A percentile compares a stretch with the other conserved stretches of the same genome.
Evolutionary conservation across 2,797 vertebrate species (phyloP).

Genomic region (Chelonia mydas): DNA sequence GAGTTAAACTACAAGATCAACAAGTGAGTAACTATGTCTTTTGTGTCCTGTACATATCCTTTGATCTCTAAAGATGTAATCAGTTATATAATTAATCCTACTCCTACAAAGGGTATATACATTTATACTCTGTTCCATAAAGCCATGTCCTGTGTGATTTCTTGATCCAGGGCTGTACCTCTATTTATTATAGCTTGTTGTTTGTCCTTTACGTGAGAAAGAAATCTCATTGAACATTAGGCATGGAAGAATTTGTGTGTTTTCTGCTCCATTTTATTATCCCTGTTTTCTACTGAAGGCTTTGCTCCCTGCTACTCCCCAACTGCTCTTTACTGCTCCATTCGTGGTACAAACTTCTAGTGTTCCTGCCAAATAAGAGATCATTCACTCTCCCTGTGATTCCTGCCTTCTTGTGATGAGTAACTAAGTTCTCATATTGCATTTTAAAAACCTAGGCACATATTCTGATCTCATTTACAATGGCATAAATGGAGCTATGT

Average conservation of each 20-base stretch:
- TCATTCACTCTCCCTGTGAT: neutral
- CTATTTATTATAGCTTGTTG: neutral
- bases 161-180: neutral
- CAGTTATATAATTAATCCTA: slow-evolving; percentile 19
- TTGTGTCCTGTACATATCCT: slow-evolving; percentile 53
- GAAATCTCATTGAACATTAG: neutral
- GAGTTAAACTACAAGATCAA: slow-evolving; percentile 98
- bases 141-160: neutral
- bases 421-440: slow-evolving; percentile 20
- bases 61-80: slow-evolving; percentile 38
- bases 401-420: neutral
- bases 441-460: slow-evolving; percentile 14
- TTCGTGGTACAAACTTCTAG: neutral
- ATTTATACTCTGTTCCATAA: neutral
- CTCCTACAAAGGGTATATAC: neutral
- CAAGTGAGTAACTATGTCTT: slow-evolving; percentile 85
- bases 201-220: neutral
- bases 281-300: neutral
- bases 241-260: neutral
- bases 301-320: neutral
- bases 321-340: neutral
- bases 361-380: neutral
- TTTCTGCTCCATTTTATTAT: neutral
- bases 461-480: slow-evolving; percentile 45
- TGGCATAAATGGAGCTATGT: neutral